phyloP scores from a whole-genome alignment of 1,140 invertebrate species.

The Globodera rostochiensis region DNA sequence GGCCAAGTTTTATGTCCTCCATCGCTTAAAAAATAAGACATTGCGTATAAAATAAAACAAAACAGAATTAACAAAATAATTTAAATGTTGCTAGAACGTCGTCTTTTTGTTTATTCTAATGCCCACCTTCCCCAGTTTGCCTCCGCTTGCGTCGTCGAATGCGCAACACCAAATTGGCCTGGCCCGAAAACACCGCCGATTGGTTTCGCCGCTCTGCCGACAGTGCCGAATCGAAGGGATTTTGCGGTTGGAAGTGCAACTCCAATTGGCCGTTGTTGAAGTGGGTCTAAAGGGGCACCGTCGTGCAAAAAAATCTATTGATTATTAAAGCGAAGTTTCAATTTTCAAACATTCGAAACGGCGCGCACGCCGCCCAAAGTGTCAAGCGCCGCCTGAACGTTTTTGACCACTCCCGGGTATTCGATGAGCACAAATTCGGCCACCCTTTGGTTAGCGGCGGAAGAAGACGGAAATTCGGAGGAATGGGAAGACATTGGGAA shows the following conservation, averaged over 20 bases:
- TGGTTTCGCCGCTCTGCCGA: slow-evolving; percentile 46
- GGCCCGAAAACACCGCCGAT: slow-evolving; percentile 46
- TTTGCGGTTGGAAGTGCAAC: slow-evolving; percentile 53
- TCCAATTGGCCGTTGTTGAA: slow-evolving; percentile 47
- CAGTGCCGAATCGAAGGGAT: slow-evolving; percentile 52
- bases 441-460: neutral
- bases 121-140: neutral
- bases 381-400: slow-evolving; percentile 53
- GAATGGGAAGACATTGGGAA: neutral
- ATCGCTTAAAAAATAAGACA: neutral
- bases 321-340: neutral
- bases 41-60: neutral
- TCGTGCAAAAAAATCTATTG: no score
- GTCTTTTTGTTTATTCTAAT: neutral
- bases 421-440: slow-evolving; percentile 51
- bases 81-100: no score
- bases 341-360: slow-evolving; percentile 41
- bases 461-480: neutral
- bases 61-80: no score
- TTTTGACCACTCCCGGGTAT: slow-evolving; percentile 59
- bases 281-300: slow-evolving; percentile 45
- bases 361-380: slow-evolving; percentile 55
- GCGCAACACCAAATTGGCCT: slow-evolving; percentile 55
- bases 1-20: slow-evolving; percentile 41
- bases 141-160: slow-evolving; percentile 39